Conservation (phyloP, 53 echinoderm and acorn worm genomes). For the Temnopleurus reevesii region DNA sequence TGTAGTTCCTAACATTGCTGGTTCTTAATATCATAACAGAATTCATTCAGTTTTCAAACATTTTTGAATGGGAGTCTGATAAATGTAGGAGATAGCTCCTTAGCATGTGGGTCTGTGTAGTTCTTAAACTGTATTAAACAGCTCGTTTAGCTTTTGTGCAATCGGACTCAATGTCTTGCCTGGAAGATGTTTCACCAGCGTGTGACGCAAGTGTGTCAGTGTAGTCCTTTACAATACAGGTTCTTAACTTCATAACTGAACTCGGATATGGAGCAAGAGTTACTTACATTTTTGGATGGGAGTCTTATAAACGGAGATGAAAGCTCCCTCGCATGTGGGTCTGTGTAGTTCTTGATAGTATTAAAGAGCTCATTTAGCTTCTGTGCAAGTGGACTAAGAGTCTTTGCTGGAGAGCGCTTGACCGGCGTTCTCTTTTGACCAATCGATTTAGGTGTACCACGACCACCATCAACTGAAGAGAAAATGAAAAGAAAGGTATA, state of each 20-base stretch:
- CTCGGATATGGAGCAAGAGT: too few species aligned
- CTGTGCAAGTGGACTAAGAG: conserved; percentile 78
- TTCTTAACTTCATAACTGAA: too few species aligned
- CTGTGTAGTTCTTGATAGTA: conserved; percentile 79
- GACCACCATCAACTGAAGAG: conserved; percentile 15
- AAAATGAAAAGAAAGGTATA: background rate
- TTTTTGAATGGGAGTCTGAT: conserved; percentile 92
- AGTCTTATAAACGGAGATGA: conserved; percentile 87
- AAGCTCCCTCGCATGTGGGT: conserved; percentile 78
- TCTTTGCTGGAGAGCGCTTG: conserved; percentile 68
- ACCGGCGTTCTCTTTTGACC: conserved; percentile 65
- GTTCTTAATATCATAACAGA: too few species aligned
- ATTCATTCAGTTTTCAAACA: too few species aligned
- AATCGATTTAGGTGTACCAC: conserved; percentile 28
- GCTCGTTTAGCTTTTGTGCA: conserved; percentile 84
- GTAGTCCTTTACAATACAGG: too few species aligned
- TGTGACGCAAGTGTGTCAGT: too few species aligned
- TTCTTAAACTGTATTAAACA: conserved; percentile 80
- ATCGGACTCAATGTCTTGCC: conserved; percentile 77
- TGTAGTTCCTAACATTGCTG: too few species aligned
- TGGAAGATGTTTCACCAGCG: conserved; percentile 71
- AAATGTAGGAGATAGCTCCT: conserved; percentile 86
- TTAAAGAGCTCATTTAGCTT: conserved; percentile 86
- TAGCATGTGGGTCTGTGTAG: conserved; percentile 72
- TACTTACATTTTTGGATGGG: conserved; percentile 92